Percentiles rank a stretch among this genome's conserved stretches.
These are phyloP conservation scores for Nycticorax nycticorax DNA, from an alignment of 2,113 vertebrate genomes.

Conservation along the genomic window DNA sequence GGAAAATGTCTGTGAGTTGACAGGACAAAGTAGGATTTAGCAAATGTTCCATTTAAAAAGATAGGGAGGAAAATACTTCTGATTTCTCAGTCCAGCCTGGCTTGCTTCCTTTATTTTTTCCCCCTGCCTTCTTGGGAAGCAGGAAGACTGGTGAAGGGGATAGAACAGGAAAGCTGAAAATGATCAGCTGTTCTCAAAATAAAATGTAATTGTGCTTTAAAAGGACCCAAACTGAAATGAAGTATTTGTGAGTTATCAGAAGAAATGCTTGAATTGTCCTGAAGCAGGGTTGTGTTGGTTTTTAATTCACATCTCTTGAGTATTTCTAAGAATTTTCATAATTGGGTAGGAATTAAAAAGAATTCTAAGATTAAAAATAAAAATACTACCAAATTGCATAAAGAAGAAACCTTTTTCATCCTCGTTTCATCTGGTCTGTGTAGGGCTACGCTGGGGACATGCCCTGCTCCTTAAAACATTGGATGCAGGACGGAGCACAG, in stretches of 20 bases:
- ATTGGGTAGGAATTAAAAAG: not conserved
- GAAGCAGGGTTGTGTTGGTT: not conserved
- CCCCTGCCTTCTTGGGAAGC: not conserved
- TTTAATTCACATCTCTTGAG: not conserved
- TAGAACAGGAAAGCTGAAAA: not conserved
- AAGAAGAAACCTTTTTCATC: not conserved
- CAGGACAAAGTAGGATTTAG: constrained; percentile 4
- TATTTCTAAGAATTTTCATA: not conserved
- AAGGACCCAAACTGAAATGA: not conserved
- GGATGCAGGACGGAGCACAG: not conserved
- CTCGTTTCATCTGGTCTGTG: not conserved
- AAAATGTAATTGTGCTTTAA: not conserved
- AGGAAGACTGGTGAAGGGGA: not conserved
- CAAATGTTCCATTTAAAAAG: constrained; percentile 2
- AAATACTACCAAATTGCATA: no score
- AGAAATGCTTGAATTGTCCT: not conserved
- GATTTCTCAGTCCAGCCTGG: not conserved
- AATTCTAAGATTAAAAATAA: not conserved
- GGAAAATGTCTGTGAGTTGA: not conserved
- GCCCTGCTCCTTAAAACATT: rapidly evolving
- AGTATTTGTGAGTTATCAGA: not conserved
- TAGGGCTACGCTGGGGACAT: not conserved
- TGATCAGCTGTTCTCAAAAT: not conserved
- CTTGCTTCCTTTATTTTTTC: not conserved
- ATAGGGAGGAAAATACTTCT: not conserved